These are phyloP conservation scores for Cheilosia variabilis DNA, from an alignment of 2,888 invertebrate genomes.

Conservation along the genomic window DNA sequence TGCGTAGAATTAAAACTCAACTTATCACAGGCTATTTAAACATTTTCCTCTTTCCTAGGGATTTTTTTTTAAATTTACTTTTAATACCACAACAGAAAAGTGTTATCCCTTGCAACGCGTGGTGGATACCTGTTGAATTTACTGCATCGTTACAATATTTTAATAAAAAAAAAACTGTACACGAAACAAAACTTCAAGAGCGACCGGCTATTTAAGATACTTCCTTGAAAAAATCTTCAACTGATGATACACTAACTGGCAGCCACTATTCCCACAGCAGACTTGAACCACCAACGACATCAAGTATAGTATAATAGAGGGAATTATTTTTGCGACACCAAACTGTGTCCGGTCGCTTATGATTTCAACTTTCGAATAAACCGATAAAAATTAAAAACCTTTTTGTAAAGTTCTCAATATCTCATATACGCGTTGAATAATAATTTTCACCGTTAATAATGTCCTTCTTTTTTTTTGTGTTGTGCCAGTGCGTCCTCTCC, in stretches of 20 bases:
- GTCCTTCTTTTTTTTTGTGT: conserved; percentile 70
- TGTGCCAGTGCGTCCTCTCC: conserved; percentile 66
- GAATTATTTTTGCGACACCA: conserved; percentile 42
- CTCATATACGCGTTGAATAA: conserved; percentile 77
- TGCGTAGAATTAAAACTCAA: conserved; percentile 35
- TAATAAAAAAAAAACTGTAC: too few relatives aligned
- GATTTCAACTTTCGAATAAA: conserved; percentile 80
- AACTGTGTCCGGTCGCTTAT: conserved; percentile 79
- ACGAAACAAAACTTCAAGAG: background rate
- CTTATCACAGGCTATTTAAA: conserved; percentile 55
- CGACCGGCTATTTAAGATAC: background rate
- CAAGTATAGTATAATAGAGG: conserved; percentile 12
- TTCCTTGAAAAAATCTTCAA: background rate
- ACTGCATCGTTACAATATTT: background rate
- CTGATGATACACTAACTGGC: background rate
- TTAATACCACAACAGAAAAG: background rate
- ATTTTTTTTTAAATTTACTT: background rate
- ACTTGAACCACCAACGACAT: conserved; percentile 25
- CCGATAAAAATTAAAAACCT: conserved; percentile 77
- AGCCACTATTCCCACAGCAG: background rate
- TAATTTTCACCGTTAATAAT: conserved; percentile 77
- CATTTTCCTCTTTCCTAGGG: conserved; percentile 36
- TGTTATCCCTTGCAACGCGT: conserved; percentile 47
- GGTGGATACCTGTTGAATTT: conserved; percentile 66
- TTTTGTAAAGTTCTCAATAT: conserved; percentile 73